These are phyloP conservation scores for Catocala nupta DNA, from an alignment of 2,888 invertebrate genomes.

Conservation along the genomic window DNA sequence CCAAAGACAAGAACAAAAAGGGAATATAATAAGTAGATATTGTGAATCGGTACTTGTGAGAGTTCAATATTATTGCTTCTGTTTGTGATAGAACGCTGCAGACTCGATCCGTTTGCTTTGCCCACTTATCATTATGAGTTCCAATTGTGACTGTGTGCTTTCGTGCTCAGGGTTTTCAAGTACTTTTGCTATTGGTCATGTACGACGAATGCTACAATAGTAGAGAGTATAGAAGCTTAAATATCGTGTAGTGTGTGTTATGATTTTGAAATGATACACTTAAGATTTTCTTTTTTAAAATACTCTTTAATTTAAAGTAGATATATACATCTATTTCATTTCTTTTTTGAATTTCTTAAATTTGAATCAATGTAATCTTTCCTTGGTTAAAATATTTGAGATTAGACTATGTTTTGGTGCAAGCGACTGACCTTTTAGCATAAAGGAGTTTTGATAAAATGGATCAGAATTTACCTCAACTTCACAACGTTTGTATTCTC, in stretches of 20 bases:
- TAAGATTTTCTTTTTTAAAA: no score
- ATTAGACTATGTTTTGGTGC: no score
- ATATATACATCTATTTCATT: no score
- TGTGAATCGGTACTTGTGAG: constrained; percentile 75
- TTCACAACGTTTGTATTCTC: constrained; percentile 4
- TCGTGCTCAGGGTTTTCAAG: constrained; percentile 53
- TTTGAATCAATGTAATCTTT: no score
- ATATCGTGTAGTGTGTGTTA: no score
- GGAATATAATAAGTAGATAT: constrained; percentile 82
- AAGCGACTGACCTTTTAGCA: no score
- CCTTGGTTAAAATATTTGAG: no score
- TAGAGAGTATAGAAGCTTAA: background rate
- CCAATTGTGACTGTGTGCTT: constrained; percentile 53
- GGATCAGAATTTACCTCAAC: background rate
- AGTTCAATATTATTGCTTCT: constrained; percentile 79
- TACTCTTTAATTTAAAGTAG: no score
- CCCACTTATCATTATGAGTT: constrained; percentile 63
- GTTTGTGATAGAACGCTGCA: constrained; percentile 59
- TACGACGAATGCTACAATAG: constrained; percentile 7
- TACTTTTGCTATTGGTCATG: constrained; percentile 33
- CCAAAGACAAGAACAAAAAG: constrained; percentile 80
- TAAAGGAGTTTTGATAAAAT: no score
- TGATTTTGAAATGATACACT: no score
- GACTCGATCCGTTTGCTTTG: constrained; percentile 60
- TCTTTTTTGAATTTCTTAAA: no score